Conservation (phyloP, 2,113 vertebrate species). For the Hippocampus mohnikei region DNA sequence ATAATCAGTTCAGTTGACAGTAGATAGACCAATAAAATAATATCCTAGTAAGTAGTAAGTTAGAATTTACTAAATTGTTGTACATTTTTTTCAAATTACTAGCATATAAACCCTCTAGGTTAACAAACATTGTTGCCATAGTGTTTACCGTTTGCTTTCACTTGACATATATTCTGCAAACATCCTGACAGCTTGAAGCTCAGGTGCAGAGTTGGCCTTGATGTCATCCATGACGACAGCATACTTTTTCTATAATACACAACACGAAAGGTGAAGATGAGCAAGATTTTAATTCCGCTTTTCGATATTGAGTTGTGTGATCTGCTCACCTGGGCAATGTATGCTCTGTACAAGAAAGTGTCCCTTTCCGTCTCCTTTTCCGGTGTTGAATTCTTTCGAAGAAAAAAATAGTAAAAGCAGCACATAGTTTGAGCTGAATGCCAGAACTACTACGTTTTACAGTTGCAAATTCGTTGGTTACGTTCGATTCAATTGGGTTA, state of each 20-base stretch:
- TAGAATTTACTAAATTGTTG: background rate
- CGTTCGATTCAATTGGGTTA: background rate
- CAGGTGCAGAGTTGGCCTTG: constrained; percentile 73
- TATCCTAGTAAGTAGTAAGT: background rate
- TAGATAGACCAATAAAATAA: background rate
- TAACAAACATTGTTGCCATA: background rate
- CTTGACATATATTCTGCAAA: constrained; percentile 86
- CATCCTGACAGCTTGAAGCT: constrained; percentile 89
- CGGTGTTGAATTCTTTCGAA: constrained; percentile 75
- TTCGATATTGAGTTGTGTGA: background rate
- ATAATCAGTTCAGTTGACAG: background rate
- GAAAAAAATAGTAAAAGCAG: background rate
- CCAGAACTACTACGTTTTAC: background rate
- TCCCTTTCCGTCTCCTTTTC: constrained; percentile 87
- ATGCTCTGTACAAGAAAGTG: constrained; percentile 89
- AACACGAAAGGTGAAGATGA: background rate
- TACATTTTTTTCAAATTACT: too few relatives aligned
- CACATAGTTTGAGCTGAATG: background rate
- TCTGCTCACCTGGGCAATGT: constrained; percentile 84
- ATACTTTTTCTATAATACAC: constrained; percentile 80
- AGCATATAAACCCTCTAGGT: background rate
- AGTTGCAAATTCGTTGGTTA: constrained; percentile 15
- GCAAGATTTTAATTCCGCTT: too few relatives aligned
- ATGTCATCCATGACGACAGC: constrained; percentile 93
- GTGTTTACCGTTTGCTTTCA: constrained; percentile 78